Conservation (phyloP, 2,797 vertebrate genomes). For the Decapterus maruadsi region DNA sequence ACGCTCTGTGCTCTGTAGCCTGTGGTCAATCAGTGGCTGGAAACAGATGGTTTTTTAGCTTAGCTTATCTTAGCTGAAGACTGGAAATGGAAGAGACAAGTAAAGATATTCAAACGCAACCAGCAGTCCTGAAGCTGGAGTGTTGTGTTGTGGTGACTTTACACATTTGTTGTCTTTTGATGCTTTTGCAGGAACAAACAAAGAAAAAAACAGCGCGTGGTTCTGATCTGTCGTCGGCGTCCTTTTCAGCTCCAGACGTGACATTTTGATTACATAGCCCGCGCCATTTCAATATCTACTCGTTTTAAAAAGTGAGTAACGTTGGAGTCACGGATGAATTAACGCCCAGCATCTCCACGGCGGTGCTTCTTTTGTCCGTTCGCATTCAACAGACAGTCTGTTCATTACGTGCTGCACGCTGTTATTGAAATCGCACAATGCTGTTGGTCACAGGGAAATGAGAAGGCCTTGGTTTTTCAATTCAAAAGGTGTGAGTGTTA, state of each 20-base stretch:
- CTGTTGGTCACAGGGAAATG: slow-evolving; percentile 37
- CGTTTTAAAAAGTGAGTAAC: slow-evolving; percentile 48
- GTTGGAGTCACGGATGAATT: slow-evolving; percentile 46
- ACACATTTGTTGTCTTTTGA: slow-evolving; percentile 1
- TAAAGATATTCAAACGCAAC: too few species aligned
- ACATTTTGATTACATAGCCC: slow-evolving; percentile 51
- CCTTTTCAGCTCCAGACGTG: slow-evolving; percentile 30
- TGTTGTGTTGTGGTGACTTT: too few species aligned
- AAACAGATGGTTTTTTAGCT: too few species aligned
- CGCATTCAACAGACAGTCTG: slow-evolving; percentile 40
- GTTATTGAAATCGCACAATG: slow-evolving; percentile 41
- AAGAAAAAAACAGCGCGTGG: not conserved
- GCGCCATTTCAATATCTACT: slow-evolving; percentile 29
- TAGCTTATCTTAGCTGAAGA: too few species aligned
- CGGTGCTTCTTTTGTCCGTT: slow-evolving; percentile 20
- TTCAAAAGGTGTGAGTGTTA: slow-evolving; percentile 10
- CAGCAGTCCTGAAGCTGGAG: too few species aligned
- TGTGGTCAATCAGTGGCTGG: too few species aligned
- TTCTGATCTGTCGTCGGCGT: slow-evolving; percentile 38
- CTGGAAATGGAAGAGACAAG: too few species aligned
- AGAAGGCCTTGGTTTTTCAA: slow-evolving; percentile 3
- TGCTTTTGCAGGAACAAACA: not conserved
- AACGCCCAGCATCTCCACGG: not conserved
- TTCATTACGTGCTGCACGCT: slow-evolving; percentile 32
- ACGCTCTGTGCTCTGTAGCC: too few species aligned